These are phyloP conservation scores for Netelia melanura DNA, from an alignment of 2,888 invertebrate species.

Conservation along the genomic window DNA sequence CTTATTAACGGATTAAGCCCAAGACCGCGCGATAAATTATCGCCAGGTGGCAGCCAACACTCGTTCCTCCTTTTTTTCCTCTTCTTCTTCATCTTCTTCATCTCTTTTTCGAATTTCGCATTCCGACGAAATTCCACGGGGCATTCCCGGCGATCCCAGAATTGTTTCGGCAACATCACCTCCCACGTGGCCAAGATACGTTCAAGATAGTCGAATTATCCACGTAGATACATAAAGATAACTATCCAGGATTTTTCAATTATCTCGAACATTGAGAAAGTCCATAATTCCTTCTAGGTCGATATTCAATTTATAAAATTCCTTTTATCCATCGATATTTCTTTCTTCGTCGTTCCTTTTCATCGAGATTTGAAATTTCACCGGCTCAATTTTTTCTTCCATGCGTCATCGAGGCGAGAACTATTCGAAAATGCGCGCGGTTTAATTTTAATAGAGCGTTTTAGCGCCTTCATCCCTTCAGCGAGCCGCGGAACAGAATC, in stretches of 20 bases:
- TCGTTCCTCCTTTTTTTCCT: slow-evolving; percentile 44
- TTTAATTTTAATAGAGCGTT: slow-evolving; percentile 48
- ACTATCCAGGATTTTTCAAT: slow-evolving; percentile 18
- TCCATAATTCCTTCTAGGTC: neutral
- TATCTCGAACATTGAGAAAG: neutral
- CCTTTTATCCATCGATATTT: neutral
- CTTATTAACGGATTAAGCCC: slow-evolving; percentile 79
- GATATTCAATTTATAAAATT: neutral
- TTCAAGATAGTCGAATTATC: neutral
- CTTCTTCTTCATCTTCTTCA: slow-evolving; percentile 53
- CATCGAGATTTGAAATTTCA: neutral
- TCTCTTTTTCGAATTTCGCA: slow-evolving; percentile 72
- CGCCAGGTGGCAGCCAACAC: slow-evolving; percentile 70
- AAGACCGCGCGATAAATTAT: slow-evolving; percentile 78
- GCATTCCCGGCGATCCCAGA: slow-evolving; percentile 69
- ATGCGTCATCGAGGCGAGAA: slow-evolving; percentile 32
- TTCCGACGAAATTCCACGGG: slow-evolving; percentile 72
- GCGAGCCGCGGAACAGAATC: slow-evolving; percentile 60
- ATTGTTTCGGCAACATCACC: slow-evolving; percentile 40
- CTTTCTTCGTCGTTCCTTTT: neutral
- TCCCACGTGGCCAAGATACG: slow-evolving; percentile 35
- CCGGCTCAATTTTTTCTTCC: slow-evolving; percentile 13
- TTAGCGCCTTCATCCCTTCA: slow-evolving; percentile 75
- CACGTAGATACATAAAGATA: neutral
- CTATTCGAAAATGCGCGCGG: slow-evolving; percentile 29